These are phyloP conservation scores for Phocoena sinus DNA, from an alignment of 2,113 vertebrate species.

Conservation along the genomic window DNA sequence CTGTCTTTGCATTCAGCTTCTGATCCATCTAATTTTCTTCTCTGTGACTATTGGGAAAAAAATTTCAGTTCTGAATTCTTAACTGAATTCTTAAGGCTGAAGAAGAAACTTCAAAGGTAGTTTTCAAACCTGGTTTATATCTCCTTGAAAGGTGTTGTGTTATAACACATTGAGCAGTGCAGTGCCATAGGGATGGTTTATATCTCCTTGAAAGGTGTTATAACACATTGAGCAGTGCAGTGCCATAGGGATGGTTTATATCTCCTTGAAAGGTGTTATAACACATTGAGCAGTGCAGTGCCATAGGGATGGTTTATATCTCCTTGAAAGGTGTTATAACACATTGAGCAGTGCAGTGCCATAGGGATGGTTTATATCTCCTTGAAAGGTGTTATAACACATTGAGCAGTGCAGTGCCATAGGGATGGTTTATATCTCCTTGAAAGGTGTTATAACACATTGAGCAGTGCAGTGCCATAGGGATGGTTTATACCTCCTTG, in stretches of 20 bases:
- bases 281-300: too few relatives aligned
- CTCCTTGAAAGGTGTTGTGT: neutral
- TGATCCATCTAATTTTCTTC: neutral
- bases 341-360: too few relatives aligned
- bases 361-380: neutral
- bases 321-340: too few relatives aligned
- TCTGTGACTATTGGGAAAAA: neutral
- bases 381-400: neutral
- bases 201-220: too few relatives aligned
- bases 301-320: neutral
- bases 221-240: too few relatives aligned
- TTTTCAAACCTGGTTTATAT: neutral
- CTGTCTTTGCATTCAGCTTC: neutral
- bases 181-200: too few relatives aligned
- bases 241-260: neutral
- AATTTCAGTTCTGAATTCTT: neutral
- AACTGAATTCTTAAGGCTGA: neutral
- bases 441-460: too few relatives aligned
- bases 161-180: too few relatives aligned
- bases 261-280: neutral
- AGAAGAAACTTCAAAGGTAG: neutral
- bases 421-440: neutral
- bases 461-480: too few relatives aligned
- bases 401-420: neutral
- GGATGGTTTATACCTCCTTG: neutral